Evolutionary conservation across 2,888 invertebrate genomes (phyloP), one percentile per base, ranked within the genome.

Genomic region (Eilema depressum): DNA sequence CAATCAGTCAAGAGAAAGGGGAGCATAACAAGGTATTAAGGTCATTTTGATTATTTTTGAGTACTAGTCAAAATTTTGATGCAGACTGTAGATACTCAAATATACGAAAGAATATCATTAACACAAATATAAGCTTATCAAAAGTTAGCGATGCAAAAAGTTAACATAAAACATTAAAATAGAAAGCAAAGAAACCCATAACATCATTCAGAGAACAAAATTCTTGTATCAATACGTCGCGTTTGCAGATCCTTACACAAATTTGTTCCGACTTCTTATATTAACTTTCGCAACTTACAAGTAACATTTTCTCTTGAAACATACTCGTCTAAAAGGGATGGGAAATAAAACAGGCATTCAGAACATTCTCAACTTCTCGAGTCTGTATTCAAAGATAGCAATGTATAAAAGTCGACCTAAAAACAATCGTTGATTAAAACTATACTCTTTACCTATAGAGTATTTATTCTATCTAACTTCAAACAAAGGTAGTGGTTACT

Each of bases 211-310:
- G 63, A 60, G 41, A 56, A 78, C 67, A 57, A 68, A 59, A 67
- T 41, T 57, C 57, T 23, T 57, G 59, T 63, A 71, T 59, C 70
- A 66, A 63, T 73, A 74, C 25, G 30, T 59, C 25, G 68, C 71
- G 65, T 78, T 80, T 71, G 71, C 74, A 67, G 70, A 76, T 79
- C 71, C 67, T 78, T 59, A 63, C 41, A 63, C 56, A 65, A 73
- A 66, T 63, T 66, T 72, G 59, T 71, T 41, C 57, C 20, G 66
- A 76, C 53, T 53, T 53, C 33, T 70, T 68, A 66, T 74, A 76
- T 76, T 76, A 74, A 73, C 66, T 76, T 71, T 69, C 57, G 66
- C 25, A 63, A 75, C 66, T 53, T 53, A 53, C 20, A 53, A 53
- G 53, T n/a, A 53, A n/a, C n/a, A 53, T 73, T 77, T 77, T 65